These are phyloP conservation scores for Puntigrus tetrazona DNA, from an alignment of 2,113 vertebrate species.

Conservation along the genomic window DNA sequence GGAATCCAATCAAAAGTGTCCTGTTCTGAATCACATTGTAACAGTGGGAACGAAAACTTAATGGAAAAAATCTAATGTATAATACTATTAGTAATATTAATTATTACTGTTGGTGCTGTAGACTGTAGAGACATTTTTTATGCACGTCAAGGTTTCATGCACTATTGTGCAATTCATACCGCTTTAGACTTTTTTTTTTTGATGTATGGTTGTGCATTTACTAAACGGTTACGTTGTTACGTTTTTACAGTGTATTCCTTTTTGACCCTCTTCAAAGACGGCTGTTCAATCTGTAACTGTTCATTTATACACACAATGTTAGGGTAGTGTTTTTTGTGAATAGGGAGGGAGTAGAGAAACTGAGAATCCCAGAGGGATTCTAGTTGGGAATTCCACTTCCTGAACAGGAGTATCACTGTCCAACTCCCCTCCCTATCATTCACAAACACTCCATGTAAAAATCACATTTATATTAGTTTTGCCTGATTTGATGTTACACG, in stretches of 20 bases:
- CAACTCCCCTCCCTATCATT: conserved; percentile 40
- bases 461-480: conserved; percentile 22
- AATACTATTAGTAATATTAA: not conserved
- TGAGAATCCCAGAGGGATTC: conserved; percentile 50
- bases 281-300: not conserved
- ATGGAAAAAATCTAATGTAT: not conserved
- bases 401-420: conserved; percentile 49
- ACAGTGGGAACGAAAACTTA: not conserved
- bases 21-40: not conserved
- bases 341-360: conserved; percentile 44
- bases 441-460: conserved; percentile 25
- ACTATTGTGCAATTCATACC: not conserved
- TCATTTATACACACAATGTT: conserved; percentile 1
- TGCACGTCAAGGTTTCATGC: not conserved
- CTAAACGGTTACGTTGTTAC: not conserved
- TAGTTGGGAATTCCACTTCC: conserved; percentile 55
- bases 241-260: not conserved
- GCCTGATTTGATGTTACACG: not conserved
- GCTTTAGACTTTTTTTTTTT: not conserved
- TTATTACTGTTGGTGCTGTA: not conserved
- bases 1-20: conserved; percentile 1
- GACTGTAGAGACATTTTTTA: not conserved
- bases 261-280: not conserved
- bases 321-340: conserved; percentile 46
- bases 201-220: not conserved